Evolutionary conservation across 2,113 vertebrate species (phyloP).

Genomic region (Rostratula benghalensis): DNA sequence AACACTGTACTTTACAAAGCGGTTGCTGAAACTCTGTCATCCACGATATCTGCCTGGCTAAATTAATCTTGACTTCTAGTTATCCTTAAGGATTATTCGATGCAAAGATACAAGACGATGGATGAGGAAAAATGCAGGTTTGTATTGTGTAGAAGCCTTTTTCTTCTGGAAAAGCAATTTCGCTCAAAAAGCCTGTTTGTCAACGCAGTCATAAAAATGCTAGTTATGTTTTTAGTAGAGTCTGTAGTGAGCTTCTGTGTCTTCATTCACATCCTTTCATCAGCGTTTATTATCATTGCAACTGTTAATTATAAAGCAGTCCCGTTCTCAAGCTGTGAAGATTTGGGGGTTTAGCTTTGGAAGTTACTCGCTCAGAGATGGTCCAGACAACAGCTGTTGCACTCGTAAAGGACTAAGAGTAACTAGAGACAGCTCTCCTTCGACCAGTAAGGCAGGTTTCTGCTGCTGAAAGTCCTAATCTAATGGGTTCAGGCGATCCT

Average conservation of each 20-base stretch:
- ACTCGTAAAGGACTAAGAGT: not conserved
- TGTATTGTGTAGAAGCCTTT: not conserved
- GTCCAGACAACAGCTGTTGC: constrained; percentile 7
- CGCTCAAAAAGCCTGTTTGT: not conserved
- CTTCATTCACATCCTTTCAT: not conserved
- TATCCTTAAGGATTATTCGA: not conserved
- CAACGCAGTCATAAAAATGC: not conserved
- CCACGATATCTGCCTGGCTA: not conserved
- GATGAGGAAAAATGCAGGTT: not conserved
- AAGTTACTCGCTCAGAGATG: not conserved
- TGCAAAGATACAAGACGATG: not conserved
- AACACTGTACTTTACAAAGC: not conserved
- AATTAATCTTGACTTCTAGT: not conserved
- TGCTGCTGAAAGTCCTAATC: not conserved
- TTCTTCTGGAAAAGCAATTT: not conserved
- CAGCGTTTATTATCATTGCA: not conserved
- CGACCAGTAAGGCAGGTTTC: not conserved
- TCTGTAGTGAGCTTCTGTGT: not conserved
- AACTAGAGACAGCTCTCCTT: not conserved
- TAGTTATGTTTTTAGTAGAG: not conserved
- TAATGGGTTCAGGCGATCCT: not conserved
- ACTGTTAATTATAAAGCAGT: not conserved
- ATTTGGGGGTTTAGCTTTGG: not conserved
- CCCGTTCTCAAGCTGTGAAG: not conserved
- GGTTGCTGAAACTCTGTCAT: not conserved